Evolutionary conservation across 2,888 invertebrate species (phyloP).

Genomic region (Xylota sylvarum): DNA sequence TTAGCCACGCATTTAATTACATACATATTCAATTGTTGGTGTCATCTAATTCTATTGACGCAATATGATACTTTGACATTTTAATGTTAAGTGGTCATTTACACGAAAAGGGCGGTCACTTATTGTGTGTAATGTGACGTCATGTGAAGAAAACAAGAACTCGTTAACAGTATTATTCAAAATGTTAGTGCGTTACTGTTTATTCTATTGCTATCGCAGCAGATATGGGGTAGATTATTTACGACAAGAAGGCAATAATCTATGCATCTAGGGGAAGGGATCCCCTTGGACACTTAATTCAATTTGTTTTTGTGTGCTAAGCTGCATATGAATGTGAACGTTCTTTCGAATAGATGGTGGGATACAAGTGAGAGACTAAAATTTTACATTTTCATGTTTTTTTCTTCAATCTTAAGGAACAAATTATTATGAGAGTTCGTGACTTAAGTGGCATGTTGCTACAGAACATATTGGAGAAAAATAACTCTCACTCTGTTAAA

Average conservation of each 20-base stretch:
- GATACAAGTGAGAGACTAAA: not conserved
- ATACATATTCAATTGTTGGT: slow-evolving; percentile 25
- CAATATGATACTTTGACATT: slow-evolving; percentile 32
- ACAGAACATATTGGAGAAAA: too few relatives aligned
- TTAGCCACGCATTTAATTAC: slow-evolving; percentile 43
- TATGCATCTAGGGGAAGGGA: slow-evolving; percentile 7
- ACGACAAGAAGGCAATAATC: slow-evolving; percentile 14
- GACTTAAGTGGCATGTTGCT: too few relatives aligned
- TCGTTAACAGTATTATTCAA: slow-evolving; percentile 21
- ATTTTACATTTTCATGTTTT: not conserved
- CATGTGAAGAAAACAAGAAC: slow-evolving; percentile 26
- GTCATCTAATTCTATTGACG: slow-evolving; percentile 9
- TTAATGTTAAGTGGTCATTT: slow-evolving; percentile 38
- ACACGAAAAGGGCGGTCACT: slow-evolving; percentile 34
- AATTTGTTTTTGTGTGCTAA: slow-evolving; percentile 36
- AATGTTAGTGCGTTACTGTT: slow-evolving; percentile 23
- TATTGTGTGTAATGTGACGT: slow-evolving; percentile 29
- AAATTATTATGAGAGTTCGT: too few relatives aligned
- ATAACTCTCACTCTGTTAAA: too few relatives aligned
- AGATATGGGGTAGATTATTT: slow-evolving; percentile 12
- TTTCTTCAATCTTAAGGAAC: too few relatives aligned
- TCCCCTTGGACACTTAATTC: slow-evolving; percentile 39
- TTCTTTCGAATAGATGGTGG: not conserved
- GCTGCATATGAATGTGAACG: slow-evolving; percentile 15
- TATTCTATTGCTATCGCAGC: slow-evolving; percentile 12